Conservation (phyloP, 2,888 invertebrate species). For the Dioctria rufipes region DNA sequence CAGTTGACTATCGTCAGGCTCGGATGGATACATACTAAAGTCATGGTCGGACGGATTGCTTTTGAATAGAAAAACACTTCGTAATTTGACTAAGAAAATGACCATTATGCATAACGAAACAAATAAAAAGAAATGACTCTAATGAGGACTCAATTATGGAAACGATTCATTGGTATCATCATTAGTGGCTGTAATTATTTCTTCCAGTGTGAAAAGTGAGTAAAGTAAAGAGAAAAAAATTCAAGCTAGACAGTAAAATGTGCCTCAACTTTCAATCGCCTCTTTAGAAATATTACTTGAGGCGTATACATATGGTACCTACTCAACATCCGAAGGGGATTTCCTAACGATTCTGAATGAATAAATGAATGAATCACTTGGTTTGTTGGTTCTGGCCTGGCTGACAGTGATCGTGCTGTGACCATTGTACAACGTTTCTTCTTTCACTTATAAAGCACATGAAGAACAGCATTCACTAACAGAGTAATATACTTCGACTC, state of each 20-base stretch:
- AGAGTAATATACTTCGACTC: background rate
- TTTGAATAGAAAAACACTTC: background rate
- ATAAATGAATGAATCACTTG: slow-evolving; percentile 5
- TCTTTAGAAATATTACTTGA: background rate
- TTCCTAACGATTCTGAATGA: slow-evolving; percentile 18
- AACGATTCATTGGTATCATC: slow-evolving; percentile 6
- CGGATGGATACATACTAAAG: background rate
- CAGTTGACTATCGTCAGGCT: background rate
- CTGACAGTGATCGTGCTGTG: slow-evolving; percentile 14
- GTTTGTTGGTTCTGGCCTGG: background rate
- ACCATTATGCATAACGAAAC: background rate
- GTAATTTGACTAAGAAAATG: slow-evolving; percentile 15
- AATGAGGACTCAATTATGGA: slow-evolving; percentile 15
- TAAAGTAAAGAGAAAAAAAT: background rate
- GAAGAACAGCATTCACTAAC: background rate
- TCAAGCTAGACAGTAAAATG: background rate
- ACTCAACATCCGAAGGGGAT: background rate
- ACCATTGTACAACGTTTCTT: background rate
- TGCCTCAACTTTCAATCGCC: background rate
- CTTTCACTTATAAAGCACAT: background rate
- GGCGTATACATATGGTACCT: background rate
- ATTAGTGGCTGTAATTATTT: background rate
- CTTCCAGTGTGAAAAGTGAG: background rate
- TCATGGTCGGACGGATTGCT: slow-evolving; percentile 10
- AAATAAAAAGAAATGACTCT: too few relatives aligned